Evolutionary conservation across 2,888 invertebrate species (phyloP), one percentile per base, ranked within the genome.

Genomic region (Orthosia gothica): DNA sequence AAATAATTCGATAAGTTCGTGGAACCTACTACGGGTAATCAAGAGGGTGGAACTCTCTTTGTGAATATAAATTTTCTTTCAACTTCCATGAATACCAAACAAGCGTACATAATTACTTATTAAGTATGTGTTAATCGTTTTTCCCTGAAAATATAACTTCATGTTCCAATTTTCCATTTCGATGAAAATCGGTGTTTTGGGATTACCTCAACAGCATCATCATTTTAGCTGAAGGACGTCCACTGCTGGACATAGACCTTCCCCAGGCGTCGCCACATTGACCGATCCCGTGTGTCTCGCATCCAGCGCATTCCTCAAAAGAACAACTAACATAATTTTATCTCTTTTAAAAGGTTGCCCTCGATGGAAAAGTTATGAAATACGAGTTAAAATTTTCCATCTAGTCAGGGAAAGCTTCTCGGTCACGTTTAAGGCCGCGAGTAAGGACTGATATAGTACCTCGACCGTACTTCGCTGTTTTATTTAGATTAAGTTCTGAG

Each of bases 391-490:
- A 40, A n/a, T 80, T 74, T 66, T 67, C 58, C 47, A 55, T 63
- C 45, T 45, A 47, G 32, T 50, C 5, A 20, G 23, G 18, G n/a
- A 66, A 62, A 54, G 54, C 26, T 64, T 32, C 13, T 62, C 20
- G 62, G 74, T 80, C 79, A 79, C 75, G 80, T 79, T 79, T 67
- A 26, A 50, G 32, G 18, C 26, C 61, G 18, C 50, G 20, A 40
- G 69, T 45, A 20, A 32, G 18, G 32, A 32, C 18, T n/a, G 11
- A 47, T 72, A 18, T 55, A 40, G 20, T 18, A 9, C 9, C 18
- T 45, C 4, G 1, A 20, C 12, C n/a, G 12, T 23, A 49, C 12
- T 67, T n/a, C 12, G 32, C 20, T 49, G 15, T 57, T 57, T 52
- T 23, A 57, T 20, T 12, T 26, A 20, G 4, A n/a, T 45, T 50